Percentiles rank a stretch among this genome's conserved stretches.
These are phyloP conservation scores for Oncorhynchus nerka DNA, from an alignment of 2,113 vertebrate genomes.

Conservation along the genomic window DNA sequence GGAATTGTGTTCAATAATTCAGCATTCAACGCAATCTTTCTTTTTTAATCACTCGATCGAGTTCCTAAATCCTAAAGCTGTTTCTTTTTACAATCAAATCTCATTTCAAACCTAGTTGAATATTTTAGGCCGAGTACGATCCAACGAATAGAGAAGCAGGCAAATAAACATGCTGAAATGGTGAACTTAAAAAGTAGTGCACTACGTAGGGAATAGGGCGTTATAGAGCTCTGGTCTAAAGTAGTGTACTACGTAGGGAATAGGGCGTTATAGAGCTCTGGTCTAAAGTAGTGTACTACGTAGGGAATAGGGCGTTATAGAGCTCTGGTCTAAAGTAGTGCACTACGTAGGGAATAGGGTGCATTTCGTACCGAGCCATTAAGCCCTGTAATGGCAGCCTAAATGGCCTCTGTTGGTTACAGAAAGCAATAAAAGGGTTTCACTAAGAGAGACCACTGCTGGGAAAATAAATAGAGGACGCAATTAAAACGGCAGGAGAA, in stretches of 20 bases:
- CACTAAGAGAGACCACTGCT: slow-evolving; percentile 3
- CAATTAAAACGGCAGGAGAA: slow-evolving; percentile 13
- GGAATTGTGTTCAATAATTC: slow-evolving; percentile 34
- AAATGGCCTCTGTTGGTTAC: slow-evolving; percentile 21
- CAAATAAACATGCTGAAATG: slow-evolving; percentile 13
- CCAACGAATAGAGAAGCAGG: background rate
- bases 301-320: too few relatives aligned
- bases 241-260: too few relatives aligned
- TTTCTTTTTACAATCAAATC: slow-evolving; percentile 29
- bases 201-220: too few relatives aligned
- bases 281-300: too few relatives aligned
- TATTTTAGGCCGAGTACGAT: slow-evolving; percentile 11
- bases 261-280: too few relatives aligned
- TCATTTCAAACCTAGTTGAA: slow-evolving; percentile 16
- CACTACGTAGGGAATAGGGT: too few relatives aligned
- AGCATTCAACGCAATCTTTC: background rate
- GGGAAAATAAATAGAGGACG: slow-evolving; percentile 25
- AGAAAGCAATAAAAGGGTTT: slow-evolving; percentile 2
- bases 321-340: too few relatives aligned
- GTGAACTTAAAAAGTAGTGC: background rate
- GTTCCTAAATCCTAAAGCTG: slow-evolving; percentile 12
- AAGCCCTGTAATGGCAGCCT: slow-evolving; percentile 15
- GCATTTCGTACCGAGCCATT: background rate
- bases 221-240: too few relatives aligned
- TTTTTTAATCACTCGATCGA: slow-evolving; percentile 14